These are phyloP conservation scores for Protosalanx chinensis DNA, from an alignment of 2,797 vertebrate genomes.

Conservation along the genomic window DNA sequence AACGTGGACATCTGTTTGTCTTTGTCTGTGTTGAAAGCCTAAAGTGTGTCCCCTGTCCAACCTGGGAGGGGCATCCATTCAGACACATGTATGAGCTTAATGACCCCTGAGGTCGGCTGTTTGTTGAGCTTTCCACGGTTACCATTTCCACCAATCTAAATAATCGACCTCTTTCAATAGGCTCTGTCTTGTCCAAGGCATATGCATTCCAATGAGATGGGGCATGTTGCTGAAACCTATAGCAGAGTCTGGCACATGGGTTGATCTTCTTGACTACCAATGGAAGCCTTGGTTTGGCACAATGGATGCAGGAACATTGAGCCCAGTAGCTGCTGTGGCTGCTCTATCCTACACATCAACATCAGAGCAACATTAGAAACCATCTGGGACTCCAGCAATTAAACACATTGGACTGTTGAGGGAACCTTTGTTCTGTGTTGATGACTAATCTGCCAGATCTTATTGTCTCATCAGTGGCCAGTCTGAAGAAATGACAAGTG, in stretches of 20 bases:
- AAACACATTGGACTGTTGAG: constrained; percentile 51
- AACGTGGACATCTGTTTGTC: constrained; percentile 73
- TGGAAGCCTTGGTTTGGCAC: constrained; percentile 41
- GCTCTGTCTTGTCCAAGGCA: constrained; percentile 48
- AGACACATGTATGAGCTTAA: constrained; percentile 64
- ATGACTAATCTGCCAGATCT: constrained; percentile 43
- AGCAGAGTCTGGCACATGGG: constrained; percentile 45
- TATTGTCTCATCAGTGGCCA: constrained; percentile 20
- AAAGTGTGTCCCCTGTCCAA: constrained; percentile 65
- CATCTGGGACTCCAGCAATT: constrained; percentile 59
- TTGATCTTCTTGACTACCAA: constrained; percentile 55
- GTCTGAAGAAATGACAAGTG: constrained; percentile 26
- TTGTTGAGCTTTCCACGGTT: constrained; percentile 50
- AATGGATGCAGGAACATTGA: constrained; percentile 53
- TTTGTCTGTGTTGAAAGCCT: constrained; percentile 63
- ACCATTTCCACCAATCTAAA: constrained; percentile 58
- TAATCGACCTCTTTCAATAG: constrained; percentile 49
- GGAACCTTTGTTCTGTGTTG: constrained; percentile 51
- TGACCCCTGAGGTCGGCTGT: constrained; percentile 60
- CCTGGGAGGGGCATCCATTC: constrained; percentile 60
- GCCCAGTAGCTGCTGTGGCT: constrained; percentile 42
- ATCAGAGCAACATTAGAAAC: constrained; percentile 60
- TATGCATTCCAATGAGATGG: constrained; percentile 60
- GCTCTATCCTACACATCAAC: constrained; percentile 55
- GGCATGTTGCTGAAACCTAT: constrained; percentile 49